A percentile compares a stretch with the other conserved stretches of the same genome.
Evolutionary conservation across 92 coral and sea anemone genomes (phyloP).

Genomic region (Epizoanthus ramosus): DNA sequence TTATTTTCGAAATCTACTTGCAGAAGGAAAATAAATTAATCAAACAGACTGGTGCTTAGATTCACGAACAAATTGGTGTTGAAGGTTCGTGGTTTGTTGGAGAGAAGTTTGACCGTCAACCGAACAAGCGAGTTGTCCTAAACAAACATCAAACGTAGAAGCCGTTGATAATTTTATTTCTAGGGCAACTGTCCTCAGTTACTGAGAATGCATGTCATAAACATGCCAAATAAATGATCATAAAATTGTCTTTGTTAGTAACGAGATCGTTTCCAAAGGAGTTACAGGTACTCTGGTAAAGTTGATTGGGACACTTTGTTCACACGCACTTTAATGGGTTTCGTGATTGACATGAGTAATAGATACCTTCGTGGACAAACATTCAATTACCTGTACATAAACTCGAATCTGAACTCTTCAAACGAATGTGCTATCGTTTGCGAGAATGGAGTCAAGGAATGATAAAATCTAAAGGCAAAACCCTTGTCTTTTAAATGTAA

Average conservation of each 20-base stretch:
- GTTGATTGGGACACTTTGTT: slow-evolving; percentile 51
- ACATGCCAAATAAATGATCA: slow-evolving; percentile 9
- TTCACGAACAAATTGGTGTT: slow-evolving; percentile 21
- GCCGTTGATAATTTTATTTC: slow-evolving; percentile 20
- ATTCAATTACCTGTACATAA: slow-evolving; percentile 80
- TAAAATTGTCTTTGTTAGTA: background rate
- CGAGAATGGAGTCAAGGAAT: slow-evolving; percentile 1
- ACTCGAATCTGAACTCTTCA: slow-evolving; percentile 55
- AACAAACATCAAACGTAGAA: slow-evolving; percentile 25
- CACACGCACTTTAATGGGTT: slow-evolving; percentile 76
- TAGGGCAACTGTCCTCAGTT: slow-evolving; percentile 28
- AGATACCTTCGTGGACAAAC: slow-evolving; percentile 83
- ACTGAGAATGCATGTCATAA: slow-evolving; percentile 13
- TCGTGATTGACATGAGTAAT: slow-evolving; percentile 89
- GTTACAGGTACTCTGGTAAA: slow-evolving; percentile 27
- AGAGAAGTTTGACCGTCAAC: slow-evolving; percentile 1
- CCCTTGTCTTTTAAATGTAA: slow-evolving; percentile 49
- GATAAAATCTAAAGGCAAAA: slow-evolving; percentile 43
- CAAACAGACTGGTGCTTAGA: slow-evolving; percentile 19
- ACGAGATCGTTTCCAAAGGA: slow-evolving; percentile 30
- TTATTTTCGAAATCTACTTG: background rate
- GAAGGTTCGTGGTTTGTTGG: slow-evolving; percentile 29
- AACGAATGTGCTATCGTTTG: slow-evolving; percentile 38
- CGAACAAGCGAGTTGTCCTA: slow-evolving; percentile 6
- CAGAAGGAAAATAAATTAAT: slow-evolving; percentile 19